Evolutionary conservation across 2,797 vertebrate species (phyloP).

Genomic region (Coluber constrictor): DNA sequence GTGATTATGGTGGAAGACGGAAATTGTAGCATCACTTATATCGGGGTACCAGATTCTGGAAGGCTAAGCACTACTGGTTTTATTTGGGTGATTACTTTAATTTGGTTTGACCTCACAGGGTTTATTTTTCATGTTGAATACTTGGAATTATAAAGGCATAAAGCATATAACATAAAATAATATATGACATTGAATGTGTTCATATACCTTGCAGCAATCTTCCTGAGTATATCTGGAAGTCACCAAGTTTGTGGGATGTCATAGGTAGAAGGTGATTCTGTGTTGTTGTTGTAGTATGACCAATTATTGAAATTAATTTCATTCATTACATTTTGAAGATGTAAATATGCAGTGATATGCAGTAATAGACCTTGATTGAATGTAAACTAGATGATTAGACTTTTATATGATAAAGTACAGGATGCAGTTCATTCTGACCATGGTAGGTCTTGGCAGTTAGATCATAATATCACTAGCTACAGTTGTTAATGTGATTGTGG

Average conservation of each 20-base stretch:
- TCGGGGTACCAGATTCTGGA: background rate
- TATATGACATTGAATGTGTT: background rate
- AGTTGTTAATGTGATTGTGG: background rate
- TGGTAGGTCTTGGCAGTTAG: background rate
- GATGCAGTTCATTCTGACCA: background rate
- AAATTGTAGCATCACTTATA: background rate
- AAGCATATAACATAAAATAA: background rate
- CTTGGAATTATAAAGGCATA: background rate
- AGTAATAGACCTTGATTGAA: background rate
- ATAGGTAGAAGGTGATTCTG: background rate
- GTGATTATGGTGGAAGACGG: background rate
- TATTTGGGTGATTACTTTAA: constrained; percentile 27
- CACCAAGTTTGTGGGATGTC: background rate
- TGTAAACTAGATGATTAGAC: background rate
- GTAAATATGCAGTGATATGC: background rate
- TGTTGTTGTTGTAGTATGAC: background rate
- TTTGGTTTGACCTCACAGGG: background rate
- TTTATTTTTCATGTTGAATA: background rate
- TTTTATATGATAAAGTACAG: background rate
- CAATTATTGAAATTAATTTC: background rate
- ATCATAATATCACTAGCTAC: background rate
- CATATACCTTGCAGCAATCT: background rate
- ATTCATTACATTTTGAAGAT: background rate
- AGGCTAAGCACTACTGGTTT: background rate
- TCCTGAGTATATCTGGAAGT: background rate